Percentiles rank a stretch among this genome's conserved stretches.
Conservation (phyloP, 2,888 invertebrate genomes). For the Xanthia icteritia region DNA sequence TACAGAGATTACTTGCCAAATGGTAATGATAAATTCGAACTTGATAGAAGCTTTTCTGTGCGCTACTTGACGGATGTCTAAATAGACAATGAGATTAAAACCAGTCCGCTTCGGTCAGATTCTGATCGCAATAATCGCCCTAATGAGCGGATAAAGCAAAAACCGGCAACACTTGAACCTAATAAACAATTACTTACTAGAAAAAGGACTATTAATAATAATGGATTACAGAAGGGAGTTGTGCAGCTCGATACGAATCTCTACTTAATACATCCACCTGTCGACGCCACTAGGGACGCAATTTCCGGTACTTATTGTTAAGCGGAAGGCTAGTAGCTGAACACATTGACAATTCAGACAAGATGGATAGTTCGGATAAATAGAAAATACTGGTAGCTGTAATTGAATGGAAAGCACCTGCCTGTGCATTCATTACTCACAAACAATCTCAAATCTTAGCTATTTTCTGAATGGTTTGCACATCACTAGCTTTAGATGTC, state of each 20-base stretch:
- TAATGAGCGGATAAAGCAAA: slow-evolving; percentile 31
- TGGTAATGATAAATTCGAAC: background rate
- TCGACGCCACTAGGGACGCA: slow-evolving; percentile 62
- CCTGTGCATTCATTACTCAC: slow-evolving; percentile 36
- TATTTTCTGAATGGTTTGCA: slow-evolving; percentile 17
- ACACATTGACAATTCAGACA: slow-evolving; percentile 57
- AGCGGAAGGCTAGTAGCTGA: slow-evolving; percentile 56
- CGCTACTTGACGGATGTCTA: slow-evolving; percentile 3
- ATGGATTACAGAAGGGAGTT: slow-evolving; percentile 41
- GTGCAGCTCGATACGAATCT: slow-evolving; percentile 54
- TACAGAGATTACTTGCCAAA: background rate
- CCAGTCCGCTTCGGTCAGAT: slow-evolving; percentile 22
- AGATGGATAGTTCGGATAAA: slow-evolving; percentile 63
- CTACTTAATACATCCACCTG: slow-evolving; percentile 57
- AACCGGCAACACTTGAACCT: slow-evolving; percentile 2
- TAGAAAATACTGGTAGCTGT: slow-evolving; percentile 52
- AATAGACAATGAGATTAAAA: slow-evolving; percentile 28
- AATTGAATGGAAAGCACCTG: slow-evolving; percentile 45
- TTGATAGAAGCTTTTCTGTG: background rate
- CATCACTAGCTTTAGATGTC: background rate
- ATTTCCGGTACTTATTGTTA: slow-evolving; percentile 67
- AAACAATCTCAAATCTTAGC: slow-evolving; percentile 23
- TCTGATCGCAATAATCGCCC: slow-evolving; percentile 29
- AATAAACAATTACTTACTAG: slow-evolving; percentile 29
- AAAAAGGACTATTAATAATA: slow-evolving; percentile 44